Conservation (phyloP, 2,888 invertebrate species). For the Aleiodes alternator region DNA sequence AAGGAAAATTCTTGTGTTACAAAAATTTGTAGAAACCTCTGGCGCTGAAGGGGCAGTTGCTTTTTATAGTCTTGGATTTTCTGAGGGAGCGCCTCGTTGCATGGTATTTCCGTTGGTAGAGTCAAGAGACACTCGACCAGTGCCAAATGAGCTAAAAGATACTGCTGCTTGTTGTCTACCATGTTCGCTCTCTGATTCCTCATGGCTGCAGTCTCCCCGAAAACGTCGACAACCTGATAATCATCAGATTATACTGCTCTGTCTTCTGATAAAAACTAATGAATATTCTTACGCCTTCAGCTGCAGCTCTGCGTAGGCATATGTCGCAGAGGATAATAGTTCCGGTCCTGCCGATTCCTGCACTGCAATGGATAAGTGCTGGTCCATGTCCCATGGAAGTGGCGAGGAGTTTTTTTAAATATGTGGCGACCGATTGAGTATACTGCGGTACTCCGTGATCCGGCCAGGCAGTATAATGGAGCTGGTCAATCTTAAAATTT, state of each 20-base stretch:
- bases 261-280: neutral
- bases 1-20: neutral
- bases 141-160: slow-evolving; percentile 75
- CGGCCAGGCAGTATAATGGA: slow-evolving; percentile 78
- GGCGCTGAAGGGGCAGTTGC: slow-evolving; percentile 62
- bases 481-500: slow-evolving; percentile 72
- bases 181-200: slow-evolving; percentile 65
- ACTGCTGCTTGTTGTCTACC: slow-evolving; percentile 74
- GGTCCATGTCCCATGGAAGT: slow-evolving; percentile 72
- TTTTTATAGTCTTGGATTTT: slow-evolving; percentile 63
- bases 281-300: slow-evolving; percentile 52
- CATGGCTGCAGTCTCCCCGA: slow-evolving; percentile 57
- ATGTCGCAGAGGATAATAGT: slow-evolving; percentile 80
- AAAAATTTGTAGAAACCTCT: slow-evolving; percentile 59
- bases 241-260: neutral
- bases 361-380: slow-evolving; percentile 79
- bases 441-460: slow-evolving; percentile 76
- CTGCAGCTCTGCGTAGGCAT: slow-evolving; percentile 76
- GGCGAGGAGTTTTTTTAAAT: slow-evolving; percentile 71
- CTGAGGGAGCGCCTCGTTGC: slow-evolving; percentile 66
- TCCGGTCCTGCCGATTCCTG: slow-evolving; percentile 80
- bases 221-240: slow-evolving; percentile 61
- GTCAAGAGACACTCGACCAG: slow-evolving; percentile 74
- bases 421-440: slow-evolving; percentile 71
- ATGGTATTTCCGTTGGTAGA: slow-evolving; percentile 70